A percentile compares a stretch with the other conserved stretches of the same genome.
Evolutionary conservation across 2,113 vertebrate genomes (phyloP).

Genomic region (Aphyosemion australe): DNA sequence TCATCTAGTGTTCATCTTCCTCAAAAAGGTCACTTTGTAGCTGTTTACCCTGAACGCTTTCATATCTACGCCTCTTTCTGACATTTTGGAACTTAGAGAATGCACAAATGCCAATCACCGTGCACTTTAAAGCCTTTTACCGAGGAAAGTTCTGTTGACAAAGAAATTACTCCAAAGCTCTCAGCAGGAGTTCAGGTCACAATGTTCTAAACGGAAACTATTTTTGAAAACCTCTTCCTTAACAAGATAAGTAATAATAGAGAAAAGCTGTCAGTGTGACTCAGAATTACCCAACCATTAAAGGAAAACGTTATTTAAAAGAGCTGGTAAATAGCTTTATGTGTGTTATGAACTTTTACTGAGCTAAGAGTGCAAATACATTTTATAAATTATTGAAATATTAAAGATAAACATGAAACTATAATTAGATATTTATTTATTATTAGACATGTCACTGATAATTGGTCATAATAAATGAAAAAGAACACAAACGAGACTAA

Average conservation of each 20-base stretch:
- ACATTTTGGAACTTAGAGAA: background rate
- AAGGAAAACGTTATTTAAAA: too few species aligned
- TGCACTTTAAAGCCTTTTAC: conserved; percentile 30
- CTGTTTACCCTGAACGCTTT: background rate
- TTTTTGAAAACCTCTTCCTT: conserved; percentile 6
- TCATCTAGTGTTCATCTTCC: background rate
- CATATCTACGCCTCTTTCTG: background rate
- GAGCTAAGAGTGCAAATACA: too few species aligned
- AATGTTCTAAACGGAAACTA: conserved; percentile 1
- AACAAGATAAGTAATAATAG: background rate
- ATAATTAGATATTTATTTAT: too few species aligned
- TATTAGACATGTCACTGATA: too few species aligned
- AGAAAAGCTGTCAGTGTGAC: too few species aligned
- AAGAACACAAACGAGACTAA: too few species aligned
- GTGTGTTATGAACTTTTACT: too few species aligned
- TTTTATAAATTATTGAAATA: too few species aligned
- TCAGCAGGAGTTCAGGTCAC: background rate
- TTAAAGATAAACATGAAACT: too few species aligned
- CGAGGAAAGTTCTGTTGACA: background rate
- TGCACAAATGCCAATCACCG: conserved; percentile 10
- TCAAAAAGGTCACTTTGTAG: conserved; percentile 20
- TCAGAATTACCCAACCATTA: too few species aligned
- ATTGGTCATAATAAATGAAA: too few species aligned
- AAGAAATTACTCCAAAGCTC: background rate
- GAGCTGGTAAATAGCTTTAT: too few species aligned